Percentiles rank a stretch among this genome's conserved stretches.
phyloP scores from a whole-genome alignment of 2,888 invertebrate genomes.

The Acrobasis suavella region DNA sequence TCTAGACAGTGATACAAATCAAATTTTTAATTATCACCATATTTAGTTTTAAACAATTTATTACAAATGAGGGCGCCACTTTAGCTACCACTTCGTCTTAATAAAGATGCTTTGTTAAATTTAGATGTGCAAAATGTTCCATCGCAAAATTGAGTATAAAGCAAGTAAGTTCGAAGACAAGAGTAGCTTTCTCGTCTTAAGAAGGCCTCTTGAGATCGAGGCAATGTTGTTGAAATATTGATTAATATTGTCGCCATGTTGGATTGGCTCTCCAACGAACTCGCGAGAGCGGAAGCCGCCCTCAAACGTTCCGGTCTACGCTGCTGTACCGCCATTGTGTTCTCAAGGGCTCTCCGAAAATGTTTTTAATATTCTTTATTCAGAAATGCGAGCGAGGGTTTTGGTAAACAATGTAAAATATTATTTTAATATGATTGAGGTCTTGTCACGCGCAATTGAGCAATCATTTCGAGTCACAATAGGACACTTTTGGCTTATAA shows the following conservation, averaged over 20 bases:
- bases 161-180: constrained; percentile 34
- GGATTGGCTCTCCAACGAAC: constrained; percentile 66
- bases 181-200: constrained; percentile 68
- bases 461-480: constrained; percentile 28
- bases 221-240: constrained; percentile 82
- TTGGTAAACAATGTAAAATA: constrained; percentile 32
- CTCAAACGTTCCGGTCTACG: constrained; percentile 59
- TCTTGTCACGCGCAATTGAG: constrained; percentile 33
- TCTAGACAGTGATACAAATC: no score
- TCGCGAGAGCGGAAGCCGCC: constrained; percentile 58
- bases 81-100: no score
- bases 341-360: constrained; percentile 52
- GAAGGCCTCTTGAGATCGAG: constrained; percentile 51
- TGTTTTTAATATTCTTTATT: constrained; percentile 31
- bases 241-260: constrained; percentile 82
- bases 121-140: not conserved
- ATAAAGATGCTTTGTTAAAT: no score
- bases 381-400: constrained; percentile 26
- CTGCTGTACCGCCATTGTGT: constrained; percentile 59
- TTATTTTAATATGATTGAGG: constrained; percentile 24
- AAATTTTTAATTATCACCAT: no score
- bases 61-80: no score
- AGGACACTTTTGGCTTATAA: constrained; percentile 28
- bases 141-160: constrained; percentile 14
- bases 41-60: no score